Conservation (phyloP, 2,797 vertebrate species). For the Alauda arvensis region DNA sequence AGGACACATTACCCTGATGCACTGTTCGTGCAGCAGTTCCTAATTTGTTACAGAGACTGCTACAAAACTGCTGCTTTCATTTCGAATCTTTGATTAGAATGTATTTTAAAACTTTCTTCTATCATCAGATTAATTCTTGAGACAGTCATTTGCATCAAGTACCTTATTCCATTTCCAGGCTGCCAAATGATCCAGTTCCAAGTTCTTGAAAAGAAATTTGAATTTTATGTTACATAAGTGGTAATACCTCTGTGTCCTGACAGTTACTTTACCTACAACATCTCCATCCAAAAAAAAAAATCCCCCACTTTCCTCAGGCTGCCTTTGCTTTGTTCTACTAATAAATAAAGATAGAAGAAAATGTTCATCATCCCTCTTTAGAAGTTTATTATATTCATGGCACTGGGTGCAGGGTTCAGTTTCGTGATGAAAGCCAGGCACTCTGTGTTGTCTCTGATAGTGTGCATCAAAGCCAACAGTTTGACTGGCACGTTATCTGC, state of each 20-base stretch:
- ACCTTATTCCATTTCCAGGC: background rate
- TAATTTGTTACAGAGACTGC: background rate
- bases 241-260: background rate
- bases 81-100: background rate
- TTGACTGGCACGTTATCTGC: background rate
- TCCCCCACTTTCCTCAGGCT: background rate
- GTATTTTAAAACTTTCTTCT: background rate
- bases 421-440: background rate
- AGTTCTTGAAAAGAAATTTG: background rate
- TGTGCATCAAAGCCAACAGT: background rate
- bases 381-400: background rate
- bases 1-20: background rate
- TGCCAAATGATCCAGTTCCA: background rate
- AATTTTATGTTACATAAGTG: background rate
- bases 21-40: background rate
- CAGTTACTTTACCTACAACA: background rate
- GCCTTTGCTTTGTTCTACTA: background rate
- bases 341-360: background rate
- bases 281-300: background rate
- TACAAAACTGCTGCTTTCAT: background rate
- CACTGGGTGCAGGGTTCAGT: background rate
- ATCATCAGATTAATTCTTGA: background rate
- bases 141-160: background rate
- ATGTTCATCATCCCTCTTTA: background rate
- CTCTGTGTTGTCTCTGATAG: constrained; percentile 18